Base-by-base conservation (phyloP, 2,888 invertebrate species). In the Pelosia muscerda region DNA sequence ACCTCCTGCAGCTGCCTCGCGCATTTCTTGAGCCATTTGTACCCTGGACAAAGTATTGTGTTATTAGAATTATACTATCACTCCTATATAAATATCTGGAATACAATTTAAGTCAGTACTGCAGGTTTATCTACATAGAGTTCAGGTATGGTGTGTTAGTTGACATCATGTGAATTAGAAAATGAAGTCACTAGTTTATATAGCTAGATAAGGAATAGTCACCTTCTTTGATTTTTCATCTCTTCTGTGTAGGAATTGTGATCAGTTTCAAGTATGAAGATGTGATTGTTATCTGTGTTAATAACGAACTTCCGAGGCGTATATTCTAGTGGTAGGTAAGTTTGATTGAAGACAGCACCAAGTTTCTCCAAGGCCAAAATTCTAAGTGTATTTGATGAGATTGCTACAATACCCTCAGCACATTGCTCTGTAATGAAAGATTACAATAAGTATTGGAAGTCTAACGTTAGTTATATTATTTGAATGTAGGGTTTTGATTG, bases 11-110 rank as follows among this genome's bases (percentile, higher is more conserved):
- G 99, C 99, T 0, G 99, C 98, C 90, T 99, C 99, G 71, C 98
- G 97, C 98, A 99, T 99, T 94, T 99, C 99, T 88, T 99, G 98
- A 0, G 99, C 99, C 98, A 99, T 99, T 95, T 99, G 99, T 66
- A 98, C 96, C 82, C 98, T 96, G 71, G 25, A 77, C 62, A 31
- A 65, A 68, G 54, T 34, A 49, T 19, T 34, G 0, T 25, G n/a
- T 31, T 25, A 53, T 65, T 26, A 22, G 8, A 49, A 28, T n/a
- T 53, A 26, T 2, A 53, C 8, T n/a, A 22, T 49, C 13, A 28
- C 8, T 2, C 26, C 2, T 2, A 11, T 22, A 28, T 49, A 28
- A 9, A 6, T 10, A 10, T 49, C n/a, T 38, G 42, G n/a, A 3
- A 5, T 2, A 23, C 15, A 28, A 26, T 26, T 25, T 55, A 42